Evolutionary conservation across 2,113 vertebrate genomes (phyloP).

Genomic region (Condylura cristata): DNA sequence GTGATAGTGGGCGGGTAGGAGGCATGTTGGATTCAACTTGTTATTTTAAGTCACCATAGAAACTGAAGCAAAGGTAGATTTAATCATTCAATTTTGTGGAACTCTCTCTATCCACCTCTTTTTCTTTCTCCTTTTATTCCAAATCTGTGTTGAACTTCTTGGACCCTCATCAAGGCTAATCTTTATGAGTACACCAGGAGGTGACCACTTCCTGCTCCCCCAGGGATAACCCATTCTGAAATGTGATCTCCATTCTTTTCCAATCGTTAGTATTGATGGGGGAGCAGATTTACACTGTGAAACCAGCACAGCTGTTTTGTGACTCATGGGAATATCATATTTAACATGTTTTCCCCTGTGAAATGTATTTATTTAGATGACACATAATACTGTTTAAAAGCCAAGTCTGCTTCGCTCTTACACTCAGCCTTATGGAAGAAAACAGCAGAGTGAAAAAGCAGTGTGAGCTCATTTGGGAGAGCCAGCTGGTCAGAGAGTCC

Average conservation of each 20-base stretch:
- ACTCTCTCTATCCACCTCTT: not conserved
- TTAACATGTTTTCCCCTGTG: slow-evolving; percentile 73
- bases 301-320: slow-evolving; percentile 80
- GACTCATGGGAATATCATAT: slow-evolving; percentile 78
- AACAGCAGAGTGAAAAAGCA: not conserved
- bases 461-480: slow-evolving; percentile 71
- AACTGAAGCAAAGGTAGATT: slow-evolving; percentile 32
- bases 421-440: slow-evolving; percentile 69
- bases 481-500: slow-evolving; percentile 49
- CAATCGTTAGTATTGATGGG: slow-evolving; percentile 61
- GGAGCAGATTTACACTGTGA: slow-evolving; percentile 63
- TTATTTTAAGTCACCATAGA: slow-evolving; percentile 66
- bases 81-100: not conserved
- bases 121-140: not conserved
- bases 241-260: slow-evolving; percentile 67
- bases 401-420: slow-evolving; percentile 70
- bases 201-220: slow-evolving; percentile 71
- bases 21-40: slow-evolving; percentile 60
- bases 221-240: slow-evolving; percentile 68
- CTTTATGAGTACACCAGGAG: slow-evolving; percentile 62
- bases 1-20: not conserved
- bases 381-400: slow-evolving; percentile 71
- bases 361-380: slow-evolving; percentile 78
- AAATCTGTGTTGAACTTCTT: slow-evolving; percentile 53
- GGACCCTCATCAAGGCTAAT: not conserved